phyloP scores from a whole-genome alignment of 2,888 invertebrate genomes.

The Eupelmus urozonus region DNA sequence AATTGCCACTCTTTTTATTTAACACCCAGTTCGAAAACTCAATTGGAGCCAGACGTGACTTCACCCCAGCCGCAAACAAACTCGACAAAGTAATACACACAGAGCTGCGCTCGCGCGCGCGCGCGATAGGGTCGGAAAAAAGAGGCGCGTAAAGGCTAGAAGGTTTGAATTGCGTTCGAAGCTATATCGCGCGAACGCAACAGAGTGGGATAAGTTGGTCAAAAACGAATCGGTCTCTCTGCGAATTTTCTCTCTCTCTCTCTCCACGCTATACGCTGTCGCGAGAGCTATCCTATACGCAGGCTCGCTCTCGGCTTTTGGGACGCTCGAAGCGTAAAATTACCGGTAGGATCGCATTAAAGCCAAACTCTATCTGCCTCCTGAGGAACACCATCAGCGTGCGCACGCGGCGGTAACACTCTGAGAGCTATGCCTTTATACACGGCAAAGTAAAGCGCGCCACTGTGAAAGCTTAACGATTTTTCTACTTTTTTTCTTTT shows the following conservation, averaged over 20 bases:
- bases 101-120: too few relatives aligned
- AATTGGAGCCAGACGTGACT: too few relatives aligned
- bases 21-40: too few relatives aligned
- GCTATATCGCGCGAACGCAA: not conserved
- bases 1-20: too few relatives aligned
- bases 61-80: too few relatives aligned
- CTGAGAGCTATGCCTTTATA: constrained; percentile 48
- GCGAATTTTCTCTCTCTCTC: constrained; percentile 40
- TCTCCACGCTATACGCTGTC: not conserved
- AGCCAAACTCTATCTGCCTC: constrained; percentile 65
- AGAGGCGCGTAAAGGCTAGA: not conserved
- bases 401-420: constrained; percentile 38
- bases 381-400: constrained; percentile 59
- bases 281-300: not conserved
- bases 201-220: constrained; percentile 32
- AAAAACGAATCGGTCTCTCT: constrained; percentile 51
- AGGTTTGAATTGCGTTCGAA: not conserved
- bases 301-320: constrained; percentile 63
- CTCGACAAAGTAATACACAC: too few relatives aligned
- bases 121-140: not conserved
- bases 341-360: constrained; percentile 70
- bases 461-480: constrained; percentile 39
- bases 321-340: constrained; percentile 72
- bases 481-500: constrained; percentile 24
- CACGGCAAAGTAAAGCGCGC: constrained; percentile 30